Conservation (phyloP, 2,888 invertebrate species). For the Ecliptopera silaceata region DNA sequence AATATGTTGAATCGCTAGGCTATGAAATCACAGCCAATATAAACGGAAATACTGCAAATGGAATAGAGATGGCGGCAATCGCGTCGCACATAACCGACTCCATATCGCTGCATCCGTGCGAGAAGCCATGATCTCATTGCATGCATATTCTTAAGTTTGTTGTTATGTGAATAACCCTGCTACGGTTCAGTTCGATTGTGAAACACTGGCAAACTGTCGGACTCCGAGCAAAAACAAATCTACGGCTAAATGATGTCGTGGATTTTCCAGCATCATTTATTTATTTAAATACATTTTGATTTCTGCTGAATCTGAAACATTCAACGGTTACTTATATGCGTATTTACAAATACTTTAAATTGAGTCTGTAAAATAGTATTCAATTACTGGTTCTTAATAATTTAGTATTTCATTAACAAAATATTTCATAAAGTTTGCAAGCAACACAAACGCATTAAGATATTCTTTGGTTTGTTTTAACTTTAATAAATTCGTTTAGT, state of each 20-base stretch:
- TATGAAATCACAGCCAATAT: constrained; percentile 60
- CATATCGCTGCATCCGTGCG: constrained; percentile 23
- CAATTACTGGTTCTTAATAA: no score
- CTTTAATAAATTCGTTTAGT: constrained; percentile 22
- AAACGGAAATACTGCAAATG: constrained; percentile 70
- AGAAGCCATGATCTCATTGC: constrained; percentile 13
- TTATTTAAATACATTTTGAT: no score
- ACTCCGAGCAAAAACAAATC: not conserved
- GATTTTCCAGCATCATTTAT: no score
- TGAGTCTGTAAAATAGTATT: no score
- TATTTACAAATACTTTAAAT: no score
- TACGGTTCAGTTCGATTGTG: constrained; percentile 5
- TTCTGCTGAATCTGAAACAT: no score
- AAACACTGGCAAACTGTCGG: constrained; percentile 3
- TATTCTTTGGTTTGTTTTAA: not conserved
- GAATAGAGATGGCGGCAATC: constrained; percentile 57
- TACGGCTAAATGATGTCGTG: no score
- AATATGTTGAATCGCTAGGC: constrained; percentile 18
- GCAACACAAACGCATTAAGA: no score
- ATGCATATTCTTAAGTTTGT: constrained; percentile 20
- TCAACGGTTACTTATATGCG: no score
- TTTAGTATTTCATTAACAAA: not conserved
- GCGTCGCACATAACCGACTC: constrained; percentile 34
- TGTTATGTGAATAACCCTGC: constrained; percentile 11
- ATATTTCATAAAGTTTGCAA: not conserved